phyloP scores from a whole-genome alignment of 23 tunicate species.

The Ascidia mentula region DNA sequence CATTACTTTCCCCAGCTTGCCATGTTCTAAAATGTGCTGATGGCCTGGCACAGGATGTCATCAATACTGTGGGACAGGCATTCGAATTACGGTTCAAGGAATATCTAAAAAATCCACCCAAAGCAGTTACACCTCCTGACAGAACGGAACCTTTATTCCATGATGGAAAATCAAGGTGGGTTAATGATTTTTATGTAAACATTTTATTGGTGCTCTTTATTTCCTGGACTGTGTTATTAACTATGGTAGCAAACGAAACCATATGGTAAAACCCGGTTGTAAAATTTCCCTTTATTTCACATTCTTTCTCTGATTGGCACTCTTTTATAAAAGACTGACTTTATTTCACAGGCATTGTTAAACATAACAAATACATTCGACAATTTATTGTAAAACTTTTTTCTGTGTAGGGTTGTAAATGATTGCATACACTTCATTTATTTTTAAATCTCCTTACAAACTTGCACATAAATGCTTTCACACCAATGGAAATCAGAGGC shows the following conservation, averaged over 20 bases:
- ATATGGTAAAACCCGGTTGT: not conserved
- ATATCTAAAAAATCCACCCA: slow-evolving; percentile 87
- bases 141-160: slow-evolving; percentile 95
- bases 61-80: slow-evolving; percentile 92
- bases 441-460: too few relatives aligned
- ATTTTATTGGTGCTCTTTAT: not conserved
- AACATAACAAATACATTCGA: too few relatives aligned
- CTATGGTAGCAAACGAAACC: not conserved
- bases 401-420: too few relatives aligned
- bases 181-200: not conserved
- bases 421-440: too few relatives aligned
- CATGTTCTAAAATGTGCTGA: slow-evolving; percentile 88
- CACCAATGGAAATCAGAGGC: too few relatives aligned
- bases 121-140: slow-evolving; percentile 97
- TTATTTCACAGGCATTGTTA: too few relatives aligned
- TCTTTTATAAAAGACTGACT: too few relatives aligned
- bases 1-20: too few relatives aligned
- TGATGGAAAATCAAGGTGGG: slow-evolving; percentile 89
- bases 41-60: slow-evolving; percentile 91
- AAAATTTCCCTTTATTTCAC: not conserved
- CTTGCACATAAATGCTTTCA: too few relatives aligned
- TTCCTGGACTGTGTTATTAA: not conserved
- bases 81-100: slow-evolving; percentile 96
- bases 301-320: not conserved
- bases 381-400: too few relatives aligned